phyloP scores from a whole-genome alignment of 1,140 invertebrate genomes.

The Drosophila pachea region DNA sequence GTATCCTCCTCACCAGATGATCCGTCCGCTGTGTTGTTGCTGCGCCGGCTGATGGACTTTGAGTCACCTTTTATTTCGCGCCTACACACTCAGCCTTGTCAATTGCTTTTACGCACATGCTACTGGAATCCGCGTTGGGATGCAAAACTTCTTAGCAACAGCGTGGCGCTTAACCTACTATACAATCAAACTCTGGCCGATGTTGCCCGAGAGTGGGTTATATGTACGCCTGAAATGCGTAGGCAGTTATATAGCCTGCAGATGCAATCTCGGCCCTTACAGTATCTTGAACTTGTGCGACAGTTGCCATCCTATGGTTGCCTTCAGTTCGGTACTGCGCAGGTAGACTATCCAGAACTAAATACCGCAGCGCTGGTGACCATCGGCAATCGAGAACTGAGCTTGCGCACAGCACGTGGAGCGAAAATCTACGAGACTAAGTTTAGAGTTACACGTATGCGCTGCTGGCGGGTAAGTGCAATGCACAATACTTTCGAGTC shows the following conservation, averaged over 20 bases:
- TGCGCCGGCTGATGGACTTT: conserved; percentile 95
- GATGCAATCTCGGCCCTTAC: conserved; percentile 87
- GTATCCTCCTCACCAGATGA: conserved; percentile 53
- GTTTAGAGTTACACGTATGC: conserved; percentile 96
- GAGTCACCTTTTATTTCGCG: conserved; percentile 97
- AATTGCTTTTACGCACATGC: conserved; percentile 88
- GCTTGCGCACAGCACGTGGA: conserved; percentile 81
- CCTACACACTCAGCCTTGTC: conserved; percentile 81
- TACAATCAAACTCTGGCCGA: conserved; percentile 93
- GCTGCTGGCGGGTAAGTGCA: conserved; percentile 97
- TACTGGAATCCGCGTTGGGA: conserved; percentile 95
- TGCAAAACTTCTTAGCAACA: conserved; percentile 88
- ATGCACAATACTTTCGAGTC: conserved; percentile 84
- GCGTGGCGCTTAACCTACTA: conserved; percentile 90
- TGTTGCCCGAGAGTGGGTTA: conserved; percentile 91
- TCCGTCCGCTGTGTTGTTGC: conserved; percentile 85
- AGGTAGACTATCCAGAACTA: conserved; percentile 86
- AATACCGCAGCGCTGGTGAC: conserved; percentile 84
- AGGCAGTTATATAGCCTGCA: conserved; percentile 85
- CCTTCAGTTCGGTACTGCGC: conserved; percentile 81
- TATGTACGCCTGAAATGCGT: conserved; percentile 85
- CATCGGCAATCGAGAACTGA: conserved; percentile 89
- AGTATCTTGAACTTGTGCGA: conserved; percentile 90
- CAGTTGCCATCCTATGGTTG: conserved; percentile 93
- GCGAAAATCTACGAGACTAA: conserved; percentile 85